Conservation (phyloP, 2,888 invertebrate species). For the Drosophila sordidula region DNA sequence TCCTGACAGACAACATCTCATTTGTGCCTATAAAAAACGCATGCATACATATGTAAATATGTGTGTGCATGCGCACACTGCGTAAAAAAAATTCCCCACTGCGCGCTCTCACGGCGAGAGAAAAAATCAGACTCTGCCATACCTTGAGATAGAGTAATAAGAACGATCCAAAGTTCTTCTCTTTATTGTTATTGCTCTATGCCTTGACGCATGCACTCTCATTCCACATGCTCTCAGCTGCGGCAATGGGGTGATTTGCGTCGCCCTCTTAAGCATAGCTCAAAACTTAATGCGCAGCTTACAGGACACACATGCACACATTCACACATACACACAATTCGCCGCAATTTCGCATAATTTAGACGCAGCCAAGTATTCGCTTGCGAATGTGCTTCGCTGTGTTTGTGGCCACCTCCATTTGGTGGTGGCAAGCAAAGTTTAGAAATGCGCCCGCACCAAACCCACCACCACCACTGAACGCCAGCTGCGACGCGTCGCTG, state of each 20-base stretch:
- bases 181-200: too few relatives aligned
- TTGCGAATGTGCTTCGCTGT: constrained; percentile 23
- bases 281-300: background rate
- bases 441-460: constrained; percentile 20
- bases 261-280: constrained; percentile 1
- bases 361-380: background rate
- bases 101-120: constrained; percentile 16
- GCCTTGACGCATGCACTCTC: background rate
- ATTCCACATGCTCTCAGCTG: background rate
- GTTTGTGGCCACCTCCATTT: constrained; percentile 10
- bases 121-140: constrained; percentile 31
- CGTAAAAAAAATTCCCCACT: background rate
- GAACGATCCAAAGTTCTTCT: too few relatives aligned
- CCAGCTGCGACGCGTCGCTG: constrained; percentile 33
- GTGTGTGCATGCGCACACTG: constrained; percentile 47
- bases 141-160: background rate
- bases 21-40: too few relatives aligned
- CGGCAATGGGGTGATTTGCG: constrained; percentile 21
- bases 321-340: constrained; percentile 1
- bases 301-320: constrained; percentile 5
- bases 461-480: constrained; percentile 31
- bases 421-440: constrained; percentile 51
- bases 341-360: constrained; percentile 5
- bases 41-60: background rate
- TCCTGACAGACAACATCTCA: background rate